Evolutionary conservation across 2,888 invertebrate genomes (phyloP), one percentile per base, ranked within the genome.

Genomic region (Sepioteuthis lessoniana): DNA sequence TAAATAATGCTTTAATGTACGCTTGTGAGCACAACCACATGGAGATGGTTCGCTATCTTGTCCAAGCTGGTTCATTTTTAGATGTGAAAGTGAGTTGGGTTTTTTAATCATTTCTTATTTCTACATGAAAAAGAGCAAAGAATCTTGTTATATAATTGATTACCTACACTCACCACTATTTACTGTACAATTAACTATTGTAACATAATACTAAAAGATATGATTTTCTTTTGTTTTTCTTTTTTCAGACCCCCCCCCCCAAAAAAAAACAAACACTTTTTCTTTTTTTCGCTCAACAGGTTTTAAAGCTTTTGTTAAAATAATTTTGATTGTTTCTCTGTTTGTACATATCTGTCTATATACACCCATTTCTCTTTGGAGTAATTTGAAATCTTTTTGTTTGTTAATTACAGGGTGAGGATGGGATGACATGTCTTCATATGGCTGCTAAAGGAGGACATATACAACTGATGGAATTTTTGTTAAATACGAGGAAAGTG

Each of bases 361-460:
- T 93, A 28, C 50, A 21, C 0, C 28, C 0, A 21, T 35, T 55
- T 60, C 16, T 42, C 2, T 93, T 55, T 35, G 16, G 35, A 60
- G 28, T 60, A 90, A 38, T 93, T 35, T 94, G 90, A 93, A 76
- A 35, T 21, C 16, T 35, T 76, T 76, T n/a, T 31, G 25, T 94
- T 28, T 76, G 13, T 60, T 93, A 46, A 28, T 91, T 93, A 10
- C 96, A 98, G 98, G 99, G 98, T 93, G 98, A 98, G 90, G 99
- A 99, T 96, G 99, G 98, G 2, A 98, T 99, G 98, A 98, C 98
- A 0, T 98, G 98, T 31, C 97, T 99, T 47, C 98, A 98, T 97
- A 97, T 98, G 97, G 98, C 98, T 38, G 98, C 98, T 21, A 98
- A 98, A 97, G 97, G 97, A 95, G 98, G 98, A 42, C 98, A 98